Evolutionary conservation across 2,888 invertebrate species (phyloP).

Genomic region (Chromoteleia sp.): DNA sequence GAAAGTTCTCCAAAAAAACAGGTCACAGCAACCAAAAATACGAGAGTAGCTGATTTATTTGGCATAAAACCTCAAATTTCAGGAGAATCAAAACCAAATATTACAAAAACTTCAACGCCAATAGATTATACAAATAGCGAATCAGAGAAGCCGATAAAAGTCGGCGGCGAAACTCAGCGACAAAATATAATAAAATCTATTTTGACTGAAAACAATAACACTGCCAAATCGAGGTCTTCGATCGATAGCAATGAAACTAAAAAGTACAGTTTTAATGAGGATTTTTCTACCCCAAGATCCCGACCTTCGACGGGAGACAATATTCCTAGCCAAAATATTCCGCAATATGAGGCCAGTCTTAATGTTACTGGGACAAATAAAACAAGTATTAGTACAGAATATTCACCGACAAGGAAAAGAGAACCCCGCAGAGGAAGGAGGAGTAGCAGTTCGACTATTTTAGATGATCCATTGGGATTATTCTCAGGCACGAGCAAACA

Average conservation of each 20-base stretch:
- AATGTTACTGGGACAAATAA: slow-evolving; percentile 1
- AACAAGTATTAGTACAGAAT: slow-evolving; percentile 6
- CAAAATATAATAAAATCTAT: slow-evolving; percentile 48
- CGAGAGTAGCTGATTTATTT: slow-evolving; percentile 38
- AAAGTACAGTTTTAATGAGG: slow-evolving; percentile 15
- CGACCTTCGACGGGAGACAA: slow-evolving; percentile 6
- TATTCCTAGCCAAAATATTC: slow-evolving; percentile 10
- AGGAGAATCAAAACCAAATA: slow-evolving; percentile 1
- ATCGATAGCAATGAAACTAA: not conserved
- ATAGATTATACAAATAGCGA: not conserved
- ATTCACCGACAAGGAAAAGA: slow-evolving; percentile 30
- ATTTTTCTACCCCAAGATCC: not conserved
- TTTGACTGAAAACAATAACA: slow-evolving; percentile 13
- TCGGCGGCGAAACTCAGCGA: slow-evolving; percentile 12
- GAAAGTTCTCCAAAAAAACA: slow-evolving; percentile 16
- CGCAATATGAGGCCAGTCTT: not conserved
- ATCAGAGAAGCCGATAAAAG: slow-evolving; percentile 4
- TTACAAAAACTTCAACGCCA: not conserved
- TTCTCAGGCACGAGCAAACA: slow-evolving; percentile 27
- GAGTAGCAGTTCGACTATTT: slow-evolving; percentile 3
- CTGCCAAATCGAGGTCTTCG: slow-evolving; percentile 13
- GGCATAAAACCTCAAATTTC: slow-evolving; percentile 26
- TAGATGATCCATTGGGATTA: slow-evolving; percentile 51
- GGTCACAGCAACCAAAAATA: slow-evolving; percentile 4
- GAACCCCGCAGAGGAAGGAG: slow-evolving; percentile 31